Evolutionary conservation across 2,888 invertebrate species (phyloP).

Genomic region (Brachynemurus nebulosus): DNA sequence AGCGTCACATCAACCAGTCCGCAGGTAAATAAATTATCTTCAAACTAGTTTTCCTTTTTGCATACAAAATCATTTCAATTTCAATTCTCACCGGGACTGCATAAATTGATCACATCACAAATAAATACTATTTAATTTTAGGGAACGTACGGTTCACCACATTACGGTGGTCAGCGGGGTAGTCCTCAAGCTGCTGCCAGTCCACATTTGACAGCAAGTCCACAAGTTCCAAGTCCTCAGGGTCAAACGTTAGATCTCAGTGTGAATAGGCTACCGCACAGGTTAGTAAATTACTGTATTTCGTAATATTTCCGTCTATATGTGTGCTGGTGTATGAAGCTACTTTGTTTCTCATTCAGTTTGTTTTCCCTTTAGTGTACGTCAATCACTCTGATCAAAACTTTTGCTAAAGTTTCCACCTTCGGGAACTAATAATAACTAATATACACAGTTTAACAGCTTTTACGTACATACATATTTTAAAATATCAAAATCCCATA

Average conservation of each 20-base stretch:
- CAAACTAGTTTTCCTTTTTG: not conserved
- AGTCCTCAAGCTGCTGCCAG: constrained; percentile 78
- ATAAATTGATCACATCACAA: not conserved
- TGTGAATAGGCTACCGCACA: constrained; percentile 74
- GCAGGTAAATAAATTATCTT: constrained; percentile 40
- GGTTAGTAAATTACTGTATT: too few species aligned
- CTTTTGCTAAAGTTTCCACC: too few species aligned
- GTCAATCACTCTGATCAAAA: too few species aligned
- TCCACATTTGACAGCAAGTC: constrained; percentile 71
- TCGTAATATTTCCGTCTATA: too few species aligned
- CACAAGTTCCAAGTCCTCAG: constrained; percentile 82
- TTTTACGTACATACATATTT: too few species aligned
- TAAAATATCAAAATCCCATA: too few species aligned
- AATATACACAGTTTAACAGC: too few species aligned
- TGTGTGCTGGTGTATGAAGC: too few species aligned
- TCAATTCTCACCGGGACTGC: not conserved
- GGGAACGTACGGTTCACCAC: constrained; percentile 64
- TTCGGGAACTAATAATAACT: too few species aligned
- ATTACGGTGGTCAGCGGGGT: constrained; percentile 58
- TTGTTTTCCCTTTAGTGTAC: too few species aligned
- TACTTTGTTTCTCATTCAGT: too few species aligned
- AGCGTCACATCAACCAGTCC: constrained; percentile 74
- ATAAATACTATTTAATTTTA: constrained; percentile 30
- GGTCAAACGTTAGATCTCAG: constrained; percentile 82
- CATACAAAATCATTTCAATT: not conserved